Conservation (phyloP, 64 coral and sea anemone genomes). For the Actinia equina region DNA sequence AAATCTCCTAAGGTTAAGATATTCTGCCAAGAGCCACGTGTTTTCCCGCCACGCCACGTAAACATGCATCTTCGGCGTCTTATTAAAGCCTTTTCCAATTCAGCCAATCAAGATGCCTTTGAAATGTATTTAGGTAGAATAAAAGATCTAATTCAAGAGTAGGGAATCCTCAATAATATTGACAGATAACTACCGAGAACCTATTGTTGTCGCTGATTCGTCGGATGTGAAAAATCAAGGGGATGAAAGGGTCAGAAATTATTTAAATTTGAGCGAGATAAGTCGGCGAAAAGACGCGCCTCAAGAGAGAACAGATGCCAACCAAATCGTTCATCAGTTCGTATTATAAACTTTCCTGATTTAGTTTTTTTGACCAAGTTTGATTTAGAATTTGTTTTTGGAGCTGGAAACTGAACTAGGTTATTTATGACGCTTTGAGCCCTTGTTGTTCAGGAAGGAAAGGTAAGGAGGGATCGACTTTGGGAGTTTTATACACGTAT, state of each 20-base stretch:
- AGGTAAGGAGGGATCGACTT: not conserved
- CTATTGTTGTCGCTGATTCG: not conserved
- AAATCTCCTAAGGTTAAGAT: not conserved
- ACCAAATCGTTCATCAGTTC: not conserved
- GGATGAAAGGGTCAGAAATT: not conserved
- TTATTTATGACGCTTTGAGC: not conserved
- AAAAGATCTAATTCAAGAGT: not conserved
- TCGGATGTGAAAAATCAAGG: not conserved
- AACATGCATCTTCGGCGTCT: not conserved
- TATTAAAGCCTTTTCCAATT: not conserved
- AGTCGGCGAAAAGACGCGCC: not conserved
- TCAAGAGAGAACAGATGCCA: not conserved
- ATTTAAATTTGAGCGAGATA: not conserved
- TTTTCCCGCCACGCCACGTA: slow-evolving; percentile 4
- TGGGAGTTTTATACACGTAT: not conserved
- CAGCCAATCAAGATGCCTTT: not conserved
- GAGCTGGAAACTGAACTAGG: not conserved
- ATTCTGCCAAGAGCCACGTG: not conserved
- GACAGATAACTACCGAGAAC: not conserved
- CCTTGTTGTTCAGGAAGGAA: not conserved
- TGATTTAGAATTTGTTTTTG: too few relatives aligned
- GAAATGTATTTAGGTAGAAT: not conserved
- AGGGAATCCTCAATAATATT: slow-evolving; percentile 7
- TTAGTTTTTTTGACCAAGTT: not conserved
- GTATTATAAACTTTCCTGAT: not conserved